A percentile compares a stretch with the other conserved stretches of the same genome.
Evolutionary conservation across 2,113 vertebrate species (phyloP).

Genomic region (Xiphophorus maculatus): DNA sequence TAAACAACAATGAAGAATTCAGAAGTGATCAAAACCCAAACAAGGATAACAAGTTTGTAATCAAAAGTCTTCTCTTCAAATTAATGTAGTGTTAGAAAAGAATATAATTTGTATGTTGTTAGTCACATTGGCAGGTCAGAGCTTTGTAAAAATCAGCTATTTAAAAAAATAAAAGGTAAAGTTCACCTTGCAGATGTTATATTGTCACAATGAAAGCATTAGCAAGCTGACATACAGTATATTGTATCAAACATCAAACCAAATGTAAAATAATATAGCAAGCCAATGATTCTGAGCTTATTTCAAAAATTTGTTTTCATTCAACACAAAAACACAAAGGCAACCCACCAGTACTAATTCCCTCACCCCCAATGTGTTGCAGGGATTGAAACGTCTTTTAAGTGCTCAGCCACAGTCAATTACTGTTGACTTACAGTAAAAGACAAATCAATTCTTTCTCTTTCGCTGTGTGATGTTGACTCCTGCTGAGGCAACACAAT

Average conservation of each 20-base stretch:
- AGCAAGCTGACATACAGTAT: too few relatives aligned
- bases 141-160: too few relatives aligned
- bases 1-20: too few relatives aligned
- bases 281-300: conserved; percentile 2
- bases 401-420: conserved; percentile 64
- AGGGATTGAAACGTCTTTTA: conserved; percentile 48
- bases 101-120: too few relatives aligned
- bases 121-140: too few relatives aligned
- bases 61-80: too few relatives aligned
- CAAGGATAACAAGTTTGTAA: too few relatives aligned
- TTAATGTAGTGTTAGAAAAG: too few relatives aligned
- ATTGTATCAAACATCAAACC: conserved; percentile 1
- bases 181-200: too few relatives aligned
- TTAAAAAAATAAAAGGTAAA: too few relatives aligned
- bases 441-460: conserved; percentile 61
- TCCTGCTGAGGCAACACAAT: conserved; percentile 56
- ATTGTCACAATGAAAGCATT: too few relatives aligned
- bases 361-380: conserved; percentile 25
- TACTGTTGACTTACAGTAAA: conserved; percentile 68
- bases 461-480: conserved; percentile 46
- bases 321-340: conserved; percentile 31
- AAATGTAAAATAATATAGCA: conserved; percentile 19
- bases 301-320: conserved; percentile 10
- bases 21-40: too few relatives aligned
- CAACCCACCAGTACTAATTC: conserved; percentile 52